Base-by-base conservation (phyloP, 2,888 invertebrate species). In the Phyllotreta striolata region DNA sequence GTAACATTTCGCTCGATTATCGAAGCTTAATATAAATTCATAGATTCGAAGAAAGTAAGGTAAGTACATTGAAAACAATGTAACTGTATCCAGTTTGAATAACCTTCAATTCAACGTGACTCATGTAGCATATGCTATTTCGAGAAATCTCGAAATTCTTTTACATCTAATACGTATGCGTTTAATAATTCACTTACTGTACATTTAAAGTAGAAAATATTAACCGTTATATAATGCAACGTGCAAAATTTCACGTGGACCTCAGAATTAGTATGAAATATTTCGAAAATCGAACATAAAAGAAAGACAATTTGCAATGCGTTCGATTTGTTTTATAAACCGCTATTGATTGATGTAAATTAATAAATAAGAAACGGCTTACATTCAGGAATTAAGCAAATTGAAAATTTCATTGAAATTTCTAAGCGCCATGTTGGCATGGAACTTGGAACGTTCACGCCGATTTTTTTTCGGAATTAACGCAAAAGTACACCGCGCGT, bases 371-470 rank as follows among this genome's bases (percentile, higher is more conserved):
- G 9, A 14, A 47, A 47, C 7, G 5, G 44, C 14, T 4, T 14
- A 8, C 12, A 35, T n/a, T 35, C 34, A 49, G 12, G 10, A 35
- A 35, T 5, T 35, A 37, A 7, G 10, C n/a, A 49, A 41, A 35
- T 43, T 52, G 38, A 52, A 60, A 63, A 63, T 55, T 14, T 14
- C 40, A 24, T 56, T 35, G 24, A 66, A 61, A 68, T 60, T 63
- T 66, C 63, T 66, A 69, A 80, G 83, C 85, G 85, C 85, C 85
- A 85, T 85, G 85, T 85, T 85, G 85, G 85, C 84, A 83, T 74
- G 83, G 83, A 82, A 83, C 81, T 81, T 78, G 81, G 74, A 71
- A 73, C 70, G 70, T 72, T 69, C 75, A 76, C 70, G 78, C 78
- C 79, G 80, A 77, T 77, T 74, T 70, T 65, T 58, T 63, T 65